phyloP scores from a whole-genome alignment of 2,888 invertebrate species.

The Tethea ocularis region DNA sequence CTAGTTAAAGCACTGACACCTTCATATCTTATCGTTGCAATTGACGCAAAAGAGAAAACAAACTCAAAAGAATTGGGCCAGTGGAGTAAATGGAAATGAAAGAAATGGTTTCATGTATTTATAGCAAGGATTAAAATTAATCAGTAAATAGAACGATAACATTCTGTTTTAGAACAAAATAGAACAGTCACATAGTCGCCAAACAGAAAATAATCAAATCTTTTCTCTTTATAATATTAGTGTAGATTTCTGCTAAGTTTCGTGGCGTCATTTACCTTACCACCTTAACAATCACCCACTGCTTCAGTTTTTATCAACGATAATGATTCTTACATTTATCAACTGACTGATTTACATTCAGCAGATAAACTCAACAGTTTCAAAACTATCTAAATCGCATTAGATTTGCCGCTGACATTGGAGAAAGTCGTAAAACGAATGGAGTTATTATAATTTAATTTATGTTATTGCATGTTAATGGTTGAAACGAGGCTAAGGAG shows the following conservation, averaged over 20 bases:
- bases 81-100: too few relatives aligned
- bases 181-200: too few relatives aligned
- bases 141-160: too few relatives aligned
- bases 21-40: not conserved
- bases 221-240: not conserved
- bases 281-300: conserved; percentile 32
- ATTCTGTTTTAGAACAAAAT: too few relatives aligned
- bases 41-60: not conserved
- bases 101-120: too few relatives aligned
- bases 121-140: too few relatives aligned
- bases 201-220: too few relatives aligned
- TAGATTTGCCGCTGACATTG: conserved; percentile 21
- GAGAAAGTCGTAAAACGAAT: conserved; percentile 21
- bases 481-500: not conserved
- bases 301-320: conserved; percentile 35
- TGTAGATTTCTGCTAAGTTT: not conserved
- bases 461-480: conserved; percentile 4
- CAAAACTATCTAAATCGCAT: conserved; percentile 21
- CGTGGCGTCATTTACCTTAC: conserved; percentile 19
- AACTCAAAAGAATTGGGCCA: not conserved
- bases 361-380: conserved; percentile 31
- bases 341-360: conserved; percentile 40
- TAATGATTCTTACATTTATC: conserved; percentile 38
- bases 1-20: not conserved
- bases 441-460: conserved; percentile 13